Evolutionary conservation across 2,797 vertebrate genomes (phyloP).

Genomic region (Spinus olivaceus): DNA sequence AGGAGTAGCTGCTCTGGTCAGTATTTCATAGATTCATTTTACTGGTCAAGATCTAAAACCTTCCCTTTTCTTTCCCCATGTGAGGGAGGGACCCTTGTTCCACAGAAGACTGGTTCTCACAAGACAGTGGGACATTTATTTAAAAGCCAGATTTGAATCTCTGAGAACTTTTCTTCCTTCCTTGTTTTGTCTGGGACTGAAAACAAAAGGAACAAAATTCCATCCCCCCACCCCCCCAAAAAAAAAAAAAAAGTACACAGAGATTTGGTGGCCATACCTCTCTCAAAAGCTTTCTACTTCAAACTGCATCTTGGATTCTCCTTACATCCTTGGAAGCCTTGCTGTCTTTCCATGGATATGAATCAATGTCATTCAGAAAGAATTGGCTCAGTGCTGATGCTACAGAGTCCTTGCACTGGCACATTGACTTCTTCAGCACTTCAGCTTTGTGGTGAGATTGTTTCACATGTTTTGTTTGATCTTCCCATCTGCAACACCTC

Average conservation of each 20-base stretch:
- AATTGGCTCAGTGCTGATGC: not conserved
- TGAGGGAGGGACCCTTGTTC: slow-evolving; percentile 3
- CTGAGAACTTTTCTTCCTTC: slow-evolving; percentile 29
- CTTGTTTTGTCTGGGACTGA: not conserved
- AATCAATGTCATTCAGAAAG: not conserved
- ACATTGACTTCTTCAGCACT: not conserved
- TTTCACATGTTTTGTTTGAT: not conserved
- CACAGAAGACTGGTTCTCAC: not conserved
- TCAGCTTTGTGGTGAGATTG: not conserved
- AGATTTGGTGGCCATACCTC: not conserved
- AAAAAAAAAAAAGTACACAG: not conserved
- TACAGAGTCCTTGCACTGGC: not conserved
- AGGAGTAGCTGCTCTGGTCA: slow-evolving; percentile 62
- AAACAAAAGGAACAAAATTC: slow-evolving; percentile 6
- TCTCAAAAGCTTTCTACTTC: not conserved
- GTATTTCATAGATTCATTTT: slow-evolving; percentile 62
- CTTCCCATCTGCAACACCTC: not conserved
- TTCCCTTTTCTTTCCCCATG: slow-evolving; percentile 50
- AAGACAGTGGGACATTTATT: slow-evolving; percentile 33
- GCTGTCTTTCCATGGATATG: not conserved
- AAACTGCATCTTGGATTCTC: not conserved
- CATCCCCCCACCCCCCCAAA: fast-evolving
- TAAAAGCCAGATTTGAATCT: slow-evolving; percentile 11
- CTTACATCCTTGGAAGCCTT: not conserved
- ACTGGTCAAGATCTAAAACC: slow-evolving; percentile 70